Conservation (phyloP, 2,797 vertebrate genomes). For the Lacerta agilis region DNA sequence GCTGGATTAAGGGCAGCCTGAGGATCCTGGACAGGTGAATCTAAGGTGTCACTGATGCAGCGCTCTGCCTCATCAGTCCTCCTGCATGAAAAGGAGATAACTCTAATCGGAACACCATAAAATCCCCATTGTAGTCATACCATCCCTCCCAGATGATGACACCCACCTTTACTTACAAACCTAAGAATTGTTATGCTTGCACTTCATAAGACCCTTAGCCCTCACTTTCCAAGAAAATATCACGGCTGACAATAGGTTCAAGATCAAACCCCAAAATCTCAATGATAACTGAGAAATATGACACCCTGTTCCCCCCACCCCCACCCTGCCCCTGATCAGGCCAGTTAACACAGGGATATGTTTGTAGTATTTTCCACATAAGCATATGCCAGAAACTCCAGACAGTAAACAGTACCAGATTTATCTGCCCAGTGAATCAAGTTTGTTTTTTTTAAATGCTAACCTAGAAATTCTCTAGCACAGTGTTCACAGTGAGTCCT, state of each 20-base stretch:
- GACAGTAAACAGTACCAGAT: background rate
- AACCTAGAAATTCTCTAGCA: background rate
- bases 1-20: constrained; percentile 52
- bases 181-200: background rate
- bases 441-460: background rate
- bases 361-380: background rate
- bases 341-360: background rate
- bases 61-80: constrained; percentile 45
- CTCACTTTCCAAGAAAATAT: constrained; percentile 2
- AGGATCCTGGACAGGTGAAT: constrained; percentile 48
- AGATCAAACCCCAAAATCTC: background rate
- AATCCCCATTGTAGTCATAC: background rate
- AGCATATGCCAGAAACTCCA: background rate
- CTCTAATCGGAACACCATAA: background rate
- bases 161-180: background rate
- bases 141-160: background rate
- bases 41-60: constrained; percentile 55
- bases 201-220: background rate
- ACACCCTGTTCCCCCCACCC: no score
- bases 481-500: background rate
- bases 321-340: background rate
- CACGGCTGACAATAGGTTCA: background rate
- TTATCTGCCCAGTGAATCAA: background rate
- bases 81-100: constrained; percentile 41
- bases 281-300: no score